A percentile compares a stretch with the other conserved stretches of the same genome.
phyloP scores from a whole-genome alignment of 1,140 invertebrate genomes.

The Drosophila dunni region DNA sequence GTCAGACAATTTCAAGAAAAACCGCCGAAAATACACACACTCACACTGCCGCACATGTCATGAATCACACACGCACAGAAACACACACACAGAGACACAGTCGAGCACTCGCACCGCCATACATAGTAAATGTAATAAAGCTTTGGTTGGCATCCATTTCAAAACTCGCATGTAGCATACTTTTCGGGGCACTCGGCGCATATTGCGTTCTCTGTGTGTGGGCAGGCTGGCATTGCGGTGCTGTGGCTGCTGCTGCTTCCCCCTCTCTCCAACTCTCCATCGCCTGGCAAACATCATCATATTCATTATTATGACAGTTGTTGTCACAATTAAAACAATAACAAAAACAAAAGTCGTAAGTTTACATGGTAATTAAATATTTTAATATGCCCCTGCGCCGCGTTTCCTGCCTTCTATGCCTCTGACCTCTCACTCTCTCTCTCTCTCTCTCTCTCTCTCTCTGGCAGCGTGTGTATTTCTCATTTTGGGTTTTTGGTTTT shows the following conservation, averaged over 20 bases:
- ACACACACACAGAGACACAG: constrained; percentile 1
- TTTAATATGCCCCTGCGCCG: constrained; percentile 76
- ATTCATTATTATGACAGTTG: constrained; percentile 83
- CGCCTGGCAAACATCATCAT: constrained; percentile 76
- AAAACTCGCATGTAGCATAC: constrained; percentile 48
- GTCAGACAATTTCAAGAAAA: constrained; percentile 75
- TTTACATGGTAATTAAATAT: constrained; percentile 83
- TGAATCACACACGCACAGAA: constrained; percentile 55
- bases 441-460: constrained; percentile 17
- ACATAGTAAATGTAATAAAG: constrained; percentile 75
- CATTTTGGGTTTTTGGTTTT: constrained; percentile 60
- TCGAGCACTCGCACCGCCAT: constrained; percentile 11
- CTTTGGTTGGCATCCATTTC: constrained; percentile 60
- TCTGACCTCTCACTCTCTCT: constrained; percentile 17
- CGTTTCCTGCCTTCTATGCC: constrained; percentile 16
- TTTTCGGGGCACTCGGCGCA: constrained; percentile 32
- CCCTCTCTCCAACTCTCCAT: not conserved
- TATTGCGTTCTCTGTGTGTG: constrained; percentile 40
- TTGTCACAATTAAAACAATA: constrained; percentile 83
- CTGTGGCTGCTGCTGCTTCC: not conserved
- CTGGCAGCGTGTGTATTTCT: constrained; percentile 39
- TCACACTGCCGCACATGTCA: constrained; percentile 39
- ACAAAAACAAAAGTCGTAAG: constrained; percentile 83
- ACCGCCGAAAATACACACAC: constrained; percentile 66
- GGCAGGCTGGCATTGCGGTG: constrained; percentile 36